Conservation (phyloP, 2,113 vertebrate genomes). For the Psettodes erumei region DNA sequence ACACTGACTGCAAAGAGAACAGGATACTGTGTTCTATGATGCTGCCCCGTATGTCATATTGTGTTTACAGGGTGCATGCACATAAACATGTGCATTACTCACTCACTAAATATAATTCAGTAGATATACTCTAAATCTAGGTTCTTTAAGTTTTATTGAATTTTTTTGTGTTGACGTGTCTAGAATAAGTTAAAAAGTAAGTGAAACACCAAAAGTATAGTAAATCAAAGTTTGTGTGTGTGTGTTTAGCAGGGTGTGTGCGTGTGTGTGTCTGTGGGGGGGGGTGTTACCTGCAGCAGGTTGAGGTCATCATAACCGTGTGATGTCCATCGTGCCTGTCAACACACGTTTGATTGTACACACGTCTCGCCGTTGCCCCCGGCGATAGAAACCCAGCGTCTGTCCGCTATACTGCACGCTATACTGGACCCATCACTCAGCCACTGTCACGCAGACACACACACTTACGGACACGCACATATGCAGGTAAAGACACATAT, state of each 20-base stretch:
- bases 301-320: constrained; percentile 71
- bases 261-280: constrained; percentile 10
- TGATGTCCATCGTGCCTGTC: constrained; percentile 78
- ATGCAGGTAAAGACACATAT: constrained; percentile 57
- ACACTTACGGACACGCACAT: constrained; percentile 48
- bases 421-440: constrained; percentile 73
- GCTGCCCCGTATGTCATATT: background rate
- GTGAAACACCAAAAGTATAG: background rate
- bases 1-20: background rate
- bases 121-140: background rate
- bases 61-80: background rate
- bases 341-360: constrained; percentile 80
- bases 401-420: constrained; percentile 61
- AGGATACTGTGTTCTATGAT: background rate
- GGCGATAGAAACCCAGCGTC: constrained; percentile 63
- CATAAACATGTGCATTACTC: background rate
- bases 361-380: constrained; percentile 60
- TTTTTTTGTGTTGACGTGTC: background rate
- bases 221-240: constrained; percentile 11
- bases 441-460: constrained; percentile 60
- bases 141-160: background rate
- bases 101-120: background rate
- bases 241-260: background rate
- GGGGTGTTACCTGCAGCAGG: constrained; percentile 66
- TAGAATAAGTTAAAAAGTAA: constrained; percentile 21